phyloP scores from a whole-genome alignment of 2,797 vertebrate genomes.

The Scolopax rusticola region DNA sequence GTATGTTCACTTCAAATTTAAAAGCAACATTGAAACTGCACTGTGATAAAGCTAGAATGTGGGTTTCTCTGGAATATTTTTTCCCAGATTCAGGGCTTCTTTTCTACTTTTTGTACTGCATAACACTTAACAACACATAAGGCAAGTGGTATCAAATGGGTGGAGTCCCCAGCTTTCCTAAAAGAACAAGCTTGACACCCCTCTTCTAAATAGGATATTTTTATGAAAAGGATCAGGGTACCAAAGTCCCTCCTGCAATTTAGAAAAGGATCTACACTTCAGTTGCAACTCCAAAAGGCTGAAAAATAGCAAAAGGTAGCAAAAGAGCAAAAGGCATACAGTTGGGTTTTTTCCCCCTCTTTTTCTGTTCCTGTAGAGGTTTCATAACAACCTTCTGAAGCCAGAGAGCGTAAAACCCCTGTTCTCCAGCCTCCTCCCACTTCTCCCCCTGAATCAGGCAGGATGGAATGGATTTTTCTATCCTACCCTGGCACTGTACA shows the following conservation, averaged over 20 bases:
- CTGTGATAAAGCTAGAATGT: background rate
- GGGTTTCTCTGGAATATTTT: background rate
- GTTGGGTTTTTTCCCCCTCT: background rate
- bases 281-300: background rate
- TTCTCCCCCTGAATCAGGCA: background rate
- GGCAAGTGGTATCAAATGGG: background rate
- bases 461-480: background rate
- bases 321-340: background rate
- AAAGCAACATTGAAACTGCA: background rate
- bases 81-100: background rate
- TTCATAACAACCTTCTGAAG: background rate
- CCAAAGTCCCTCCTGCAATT: background rate
- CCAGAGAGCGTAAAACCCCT: background rate
- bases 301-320: background rate
- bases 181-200: background rate
- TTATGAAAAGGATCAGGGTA: background rate
- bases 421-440: background rate
- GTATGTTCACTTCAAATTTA: background rate
- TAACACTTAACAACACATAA: background rate
- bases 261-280: background rate
- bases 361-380: background rate
- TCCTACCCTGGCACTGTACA: background rate
- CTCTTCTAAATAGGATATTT: background rate
- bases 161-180: background rate
- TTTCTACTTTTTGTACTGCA: rapidly evolving